Evolutionary conservation across 1,140 invertebrate species (phyloP).

Genomic region (Patella vulgata): DNA sequence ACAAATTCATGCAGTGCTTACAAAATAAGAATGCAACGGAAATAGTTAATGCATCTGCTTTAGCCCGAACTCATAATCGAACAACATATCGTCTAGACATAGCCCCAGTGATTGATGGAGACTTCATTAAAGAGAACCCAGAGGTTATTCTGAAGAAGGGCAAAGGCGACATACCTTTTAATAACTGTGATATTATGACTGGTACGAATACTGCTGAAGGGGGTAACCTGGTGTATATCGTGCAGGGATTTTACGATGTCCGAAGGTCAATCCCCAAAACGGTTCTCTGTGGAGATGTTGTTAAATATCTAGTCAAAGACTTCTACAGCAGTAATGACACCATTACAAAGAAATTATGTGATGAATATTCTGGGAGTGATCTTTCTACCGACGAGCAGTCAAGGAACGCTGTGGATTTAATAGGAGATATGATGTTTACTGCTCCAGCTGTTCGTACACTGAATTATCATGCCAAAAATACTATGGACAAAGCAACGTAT

Average conservation of each 20-base stretch:
- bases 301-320: slow-evolving; percentile 15
- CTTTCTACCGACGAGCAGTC: slow-evolving; percentile 21
- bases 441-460: slow-evolving; percentile 26
- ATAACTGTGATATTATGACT: slow-evolving; percentile 30
- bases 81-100: slow-evolving; percentile 17
- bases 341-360: slow-evolving; percentile 15
- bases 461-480: slow-evolving; percentile 15
- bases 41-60: slow-evolving; percentile 1
- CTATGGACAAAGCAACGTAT: slow-evolving; percentile 6
- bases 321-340: slow-evolving; percentile 14
- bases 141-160: background rate
- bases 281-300: slow-evolving; percentile 23
- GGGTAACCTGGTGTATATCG: slow-evolving; percentile 15
- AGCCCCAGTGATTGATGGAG: slow-evolving; percentile 38
- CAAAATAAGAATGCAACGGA: background rate
- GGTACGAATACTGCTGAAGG: slow-evolving; percentile 41
- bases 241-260: slow-evolving; percentile 20
- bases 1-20: background rate
- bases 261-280: slow-evolving; percentile 20
- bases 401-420: slow-evolving; percentile 25
- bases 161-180: slow-evolving; percentile 10
- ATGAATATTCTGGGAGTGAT: slow-evolving; percentile 13
- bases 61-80: background rate
- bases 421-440: slow-evolving; percentile 37
- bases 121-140: slow-evolving; percentile 21